These are phyloP conservation scores for Cephus spinipes DNA, from an alignment of 2,888 invertebrate genomes.

Conservation along the genomic window DNA sequence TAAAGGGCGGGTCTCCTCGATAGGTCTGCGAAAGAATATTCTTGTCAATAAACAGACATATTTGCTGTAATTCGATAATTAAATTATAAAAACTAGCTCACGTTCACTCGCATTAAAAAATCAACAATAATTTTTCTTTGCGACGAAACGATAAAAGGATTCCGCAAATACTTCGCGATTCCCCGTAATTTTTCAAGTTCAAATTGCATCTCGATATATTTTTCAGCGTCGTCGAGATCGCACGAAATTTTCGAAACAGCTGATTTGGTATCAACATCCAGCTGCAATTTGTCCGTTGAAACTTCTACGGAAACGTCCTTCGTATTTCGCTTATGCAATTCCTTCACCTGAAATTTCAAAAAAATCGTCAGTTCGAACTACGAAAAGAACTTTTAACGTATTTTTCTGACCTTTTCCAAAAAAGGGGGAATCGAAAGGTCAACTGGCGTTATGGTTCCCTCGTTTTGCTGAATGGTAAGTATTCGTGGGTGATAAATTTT, in stretches of 20 bases:
- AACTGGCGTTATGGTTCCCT: too few species aligned
- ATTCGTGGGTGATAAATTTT: too few species aligned
- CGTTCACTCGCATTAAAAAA: constrained; percentile 41
- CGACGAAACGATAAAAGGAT: constrained; percentile 29
- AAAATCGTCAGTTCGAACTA: background rate
- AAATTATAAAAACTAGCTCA: constrained; percentile 11
- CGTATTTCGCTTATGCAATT: background rate
- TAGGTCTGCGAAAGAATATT: constrained; percentile 35
- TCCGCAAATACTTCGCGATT: background rate
- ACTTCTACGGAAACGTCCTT: background rate
- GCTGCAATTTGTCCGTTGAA: constrained; percentile 6
- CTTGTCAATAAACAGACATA: background rate
- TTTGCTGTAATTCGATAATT: background rate
- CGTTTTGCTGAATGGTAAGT: too few species aligned
- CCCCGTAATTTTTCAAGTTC: background rate
- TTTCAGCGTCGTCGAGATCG: background rate
- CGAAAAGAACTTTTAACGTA: too few species aligned
- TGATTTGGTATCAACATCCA: constrained; percentile 19
- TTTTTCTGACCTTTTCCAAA: too few species aligned
- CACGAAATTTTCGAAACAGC: constrained; percentile 33
- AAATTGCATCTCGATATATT: background rate
- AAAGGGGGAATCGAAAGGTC: too few species aligned
- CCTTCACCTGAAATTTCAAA: constrained; percentile 11
- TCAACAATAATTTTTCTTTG: constrained; percentile 45
- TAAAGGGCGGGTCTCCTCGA: constrained; percentile 36